phyloP scores from a whole-genome alignment of 2,797 vertebrate genomes.

The Poeciliopsis paucimaculata region DNA sequence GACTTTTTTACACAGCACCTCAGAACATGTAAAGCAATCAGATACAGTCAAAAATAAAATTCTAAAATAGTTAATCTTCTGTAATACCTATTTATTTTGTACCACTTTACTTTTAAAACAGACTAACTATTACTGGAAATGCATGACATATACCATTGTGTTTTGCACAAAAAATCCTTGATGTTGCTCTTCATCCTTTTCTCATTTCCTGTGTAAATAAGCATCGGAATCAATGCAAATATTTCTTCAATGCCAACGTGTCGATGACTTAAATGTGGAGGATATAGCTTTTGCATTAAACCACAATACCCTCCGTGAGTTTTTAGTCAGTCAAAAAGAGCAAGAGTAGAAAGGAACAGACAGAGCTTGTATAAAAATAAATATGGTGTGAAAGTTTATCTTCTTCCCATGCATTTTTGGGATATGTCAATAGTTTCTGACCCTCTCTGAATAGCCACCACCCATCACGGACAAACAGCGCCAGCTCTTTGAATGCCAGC shows the following conservation, averaged over 20 bases:
- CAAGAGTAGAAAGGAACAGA: background rate
- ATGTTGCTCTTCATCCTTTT: background rate
- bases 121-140: background rate
- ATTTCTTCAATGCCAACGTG: background rate
- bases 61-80: background rate
- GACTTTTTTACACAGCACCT: background rate
- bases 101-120: background rate
- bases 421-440: constrained; percentile 5
- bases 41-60: background rate
- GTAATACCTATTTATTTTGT: background rate
- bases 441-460: background rate
- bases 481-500: constrained; percentile 47
- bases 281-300: background rate
- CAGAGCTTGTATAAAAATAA: background rate
- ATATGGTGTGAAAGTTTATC: background rate
- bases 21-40: background rate
- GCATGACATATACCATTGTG: background rate
- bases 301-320: background rate
- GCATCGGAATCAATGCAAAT: background rate
- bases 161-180: background rate
- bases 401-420: background rate
- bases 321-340: background rate
- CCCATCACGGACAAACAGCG: constrained; percentile 25
- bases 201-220: background rate
- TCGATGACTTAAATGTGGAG: background rate